These are phyloP conservation scores for Cyclophora albipunctata DNA, from an alignment of 2,888 invertebrate genomes.

Conservation along the genomic window DNA sequence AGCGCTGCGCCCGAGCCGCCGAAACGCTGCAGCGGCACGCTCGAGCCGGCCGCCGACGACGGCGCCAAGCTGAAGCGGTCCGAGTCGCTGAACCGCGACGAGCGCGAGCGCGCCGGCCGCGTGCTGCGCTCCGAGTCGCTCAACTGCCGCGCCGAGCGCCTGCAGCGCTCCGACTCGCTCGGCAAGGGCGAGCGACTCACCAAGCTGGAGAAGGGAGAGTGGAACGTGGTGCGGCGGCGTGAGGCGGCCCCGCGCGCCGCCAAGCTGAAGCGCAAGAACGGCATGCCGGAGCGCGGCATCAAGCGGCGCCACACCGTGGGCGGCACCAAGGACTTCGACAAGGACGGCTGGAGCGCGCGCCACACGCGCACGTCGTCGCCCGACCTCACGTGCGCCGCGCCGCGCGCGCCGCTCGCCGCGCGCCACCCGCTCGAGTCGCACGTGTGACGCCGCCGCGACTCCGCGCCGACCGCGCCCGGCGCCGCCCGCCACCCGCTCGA, in stretches of 20 bases:
- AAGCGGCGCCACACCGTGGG: conserved; percentile 94
- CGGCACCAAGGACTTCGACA: conserved; percentile 89
- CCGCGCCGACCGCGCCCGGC: conserved; percentile 8
- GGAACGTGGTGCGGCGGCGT: conserved; percentile 79
- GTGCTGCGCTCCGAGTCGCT: conserved; percentile 78
- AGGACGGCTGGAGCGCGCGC: conserved; percentile 77
- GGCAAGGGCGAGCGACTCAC: conserved; percentile 53
- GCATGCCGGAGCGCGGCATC: conserved; percentile 87
- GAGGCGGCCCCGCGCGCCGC: conserved; percentile 74
- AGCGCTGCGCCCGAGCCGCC: conserved; percentile 34
- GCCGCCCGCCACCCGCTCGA: conserved; percentile 18
- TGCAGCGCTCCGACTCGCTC: conserved; percentile 34
- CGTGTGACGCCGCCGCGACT: conserved; percentile 23
- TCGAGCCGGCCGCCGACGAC: conserved; percentile 22
- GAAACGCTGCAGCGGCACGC: conserved; percentile 40
- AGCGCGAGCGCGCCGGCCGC: conserved; percentile 55
- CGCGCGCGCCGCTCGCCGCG: conserved; percentile 47
- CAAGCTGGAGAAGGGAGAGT: conserved; percentile 83
- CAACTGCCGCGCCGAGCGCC: conserved; percentile 61
- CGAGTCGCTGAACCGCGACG: conserved; percentile 77
- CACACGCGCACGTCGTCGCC: conserved; percentile 77
- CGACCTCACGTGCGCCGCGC: conserved; percentile 64
- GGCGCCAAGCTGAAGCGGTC: conserved; percentile 69
- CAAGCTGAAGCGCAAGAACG: conserved; percentile 84
- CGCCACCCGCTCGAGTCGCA: conserved; percentile 44